Conservation (phyloP, 2,888 invertebrate genomes). For the Acrobasis suavella region DNA sequence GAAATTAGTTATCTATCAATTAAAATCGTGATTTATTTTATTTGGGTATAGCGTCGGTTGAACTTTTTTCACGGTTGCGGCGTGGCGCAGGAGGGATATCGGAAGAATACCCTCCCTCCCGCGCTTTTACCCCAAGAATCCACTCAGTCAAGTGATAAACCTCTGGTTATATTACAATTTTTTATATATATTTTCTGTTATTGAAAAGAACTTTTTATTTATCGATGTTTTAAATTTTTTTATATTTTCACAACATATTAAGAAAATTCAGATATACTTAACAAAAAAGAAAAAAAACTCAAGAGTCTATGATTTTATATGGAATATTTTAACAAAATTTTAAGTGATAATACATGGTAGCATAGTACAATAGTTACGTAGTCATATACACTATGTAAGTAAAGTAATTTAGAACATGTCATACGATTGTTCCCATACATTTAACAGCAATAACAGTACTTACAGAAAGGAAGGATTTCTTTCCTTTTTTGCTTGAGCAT, state of each 20-base stretch:
- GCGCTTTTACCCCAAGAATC: not conserved
- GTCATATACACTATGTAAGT: constrained; percentile 15
- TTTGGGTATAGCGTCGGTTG: not conserved
- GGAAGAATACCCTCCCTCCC: not conserved
- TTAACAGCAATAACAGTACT: constrained; percentile 15
- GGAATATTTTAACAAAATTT: not conserved
- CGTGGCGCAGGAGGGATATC: not conserved
- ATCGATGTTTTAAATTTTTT: not conserved
- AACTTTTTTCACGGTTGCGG: too few relatives aligned
- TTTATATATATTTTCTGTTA: not conserved
- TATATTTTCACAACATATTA: not conserved
- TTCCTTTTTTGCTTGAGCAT: constrained; percentile 54
- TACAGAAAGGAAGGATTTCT: constrained; percentile 32
- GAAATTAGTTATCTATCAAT: not conserved
- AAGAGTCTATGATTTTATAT: not conserved
- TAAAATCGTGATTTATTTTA: not conserved
- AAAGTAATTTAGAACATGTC: not conserved
- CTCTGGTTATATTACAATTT: not conserved
- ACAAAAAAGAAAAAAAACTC: not conserved
- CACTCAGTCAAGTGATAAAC: not conserved
- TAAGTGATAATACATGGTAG: constrained; percentile 14
- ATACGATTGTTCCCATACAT: not conserved
- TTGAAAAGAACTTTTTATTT: not conserved
- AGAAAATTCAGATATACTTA: not conserved
- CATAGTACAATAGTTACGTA: constrained; percentile 10